Conservation (phyloP, 2,113 vertebrate species). For the Lagenorhynchus albirostris region DNA sequence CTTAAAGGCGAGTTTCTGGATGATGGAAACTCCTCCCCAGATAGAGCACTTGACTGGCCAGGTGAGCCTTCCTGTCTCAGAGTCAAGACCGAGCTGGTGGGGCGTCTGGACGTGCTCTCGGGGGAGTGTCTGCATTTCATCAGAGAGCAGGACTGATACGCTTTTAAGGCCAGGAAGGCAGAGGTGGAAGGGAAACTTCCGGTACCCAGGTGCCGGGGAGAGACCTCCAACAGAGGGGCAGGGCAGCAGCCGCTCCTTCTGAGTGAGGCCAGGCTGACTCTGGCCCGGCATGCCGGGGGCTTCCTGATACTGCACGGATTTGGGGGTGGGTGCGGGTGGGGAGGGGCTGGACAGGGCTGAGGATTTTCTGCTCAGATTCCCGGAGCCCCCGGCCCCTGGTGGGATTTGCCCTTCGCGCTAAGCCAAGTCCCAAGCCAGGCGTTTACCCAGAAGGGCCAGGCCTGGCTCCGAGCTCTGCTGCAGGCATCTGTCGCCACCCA, state of each 20-base stretch:
- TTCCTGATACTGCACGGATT: neutral
- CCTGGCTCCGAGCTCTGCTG: slow-evolving; percentile 51
- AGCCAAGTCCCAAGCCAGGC: neutral
- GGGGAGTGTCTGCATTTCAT: neutral
- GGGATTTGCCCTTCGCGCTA: neutral
- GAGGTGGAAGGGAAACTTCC: neutral
- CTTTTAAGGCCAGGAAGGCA: neutral
- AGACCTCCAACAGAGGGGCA: neutral
- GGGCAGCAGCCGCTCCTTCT: accelerated
- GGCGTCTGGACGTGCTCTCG: neutral
- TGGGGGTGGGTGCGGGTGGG: accelerated
- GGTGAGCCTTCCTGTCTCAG: neutral
- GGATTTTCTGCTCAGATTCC: neutral
- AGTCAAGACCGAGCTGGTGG: neutral
- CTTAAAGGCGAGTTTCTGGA: neutral
- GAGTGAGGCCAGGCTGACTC: neutral
- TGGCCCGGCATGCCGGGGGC: accelerated
- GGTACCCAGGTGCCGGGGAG: too few relatives aligned
- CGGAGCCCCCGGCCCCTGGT: neutral
- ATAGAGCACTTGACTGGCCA: neutral
- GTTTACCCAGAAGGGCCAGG: slow-evolving; percentile 44
- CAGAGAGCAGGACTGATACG: neutral
- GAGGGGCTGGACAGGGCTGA: neutral
- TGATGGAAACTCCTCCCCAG: accelerated
- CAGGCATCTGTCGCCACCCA: slow-evolving; percentile 81